Evolutionary conservation across 2,888 invertebrate genomes (phyloP).

Genomic region (Emesis castigata): DNA sequence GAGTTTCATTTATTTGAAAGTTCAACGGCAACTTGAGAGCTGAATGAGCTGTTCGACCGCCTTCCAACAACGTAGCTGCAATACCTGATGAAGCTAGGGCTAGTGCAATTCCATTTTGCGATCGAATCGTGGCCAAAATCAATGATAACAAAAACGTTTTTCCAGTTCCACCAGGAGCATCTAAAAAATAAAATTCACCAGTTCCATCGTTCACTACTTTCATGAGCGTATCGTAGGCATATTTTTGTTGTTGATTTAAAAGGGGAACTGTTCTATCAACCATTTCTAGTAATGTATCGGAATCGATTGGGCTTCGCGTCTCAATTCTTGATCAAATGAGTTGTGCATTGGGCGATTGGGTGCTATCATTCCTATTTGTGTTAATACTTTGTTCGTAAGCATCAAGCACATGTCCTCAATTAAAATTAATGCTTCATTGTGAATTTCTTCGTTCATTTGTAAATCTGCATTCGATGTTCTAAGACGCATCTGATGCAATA

Average conservation of each 20-base stretch:
- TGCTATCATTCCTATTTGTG: not conserved
- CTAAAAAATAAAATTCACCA: conserved; percentile 22
- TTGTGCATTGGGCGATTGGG: conserved; percentile 19
- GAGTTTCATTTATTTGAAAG: conserved; percentile 16
- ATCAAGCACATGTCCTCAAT: conserved; percentile 41
- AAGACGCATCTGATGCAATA: conserved; percentile 53
- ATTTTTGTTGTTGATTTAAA: not conserved
- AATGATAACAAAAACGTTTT: conserved; percentile 46
- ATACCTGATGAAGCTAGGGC: conserved; percentile 55
- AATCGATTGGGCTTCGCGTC: not conserved
- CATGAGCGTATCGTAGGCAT: not conserved
- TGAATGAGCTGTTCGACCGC: conserved; percentile 52
- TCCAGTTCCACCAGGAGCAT: conserved; percentile 39
- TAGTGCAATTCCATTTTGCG: conserved; percentile 38
- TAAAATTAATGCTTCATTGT: conserved; percentile 49
- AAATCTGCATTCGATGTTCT: conserved; percentile 46
- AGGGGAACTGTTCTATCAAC: conserved; percentile 1
- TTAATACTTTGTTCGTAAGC: too few relatives aligned
- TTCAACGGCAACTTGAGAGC: conserved; percentile 23
- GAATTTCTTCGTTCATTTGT: conserved; percentile 51
- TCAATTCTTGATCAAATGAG: conserved; percentile 17
- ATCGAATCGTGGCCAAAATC: conserved; percentile 44
- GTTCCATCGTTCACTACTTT: conserved; percentile 15
- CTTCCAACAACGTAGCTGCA: conserved; percentile 44
- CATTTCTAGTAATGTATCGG: not conserved